These are phyloP conservation scores for Drosophila suboccidentalis DNA, from an alignment of 2,888 invertebrate species.

Conservation along the genomic window DNA sequence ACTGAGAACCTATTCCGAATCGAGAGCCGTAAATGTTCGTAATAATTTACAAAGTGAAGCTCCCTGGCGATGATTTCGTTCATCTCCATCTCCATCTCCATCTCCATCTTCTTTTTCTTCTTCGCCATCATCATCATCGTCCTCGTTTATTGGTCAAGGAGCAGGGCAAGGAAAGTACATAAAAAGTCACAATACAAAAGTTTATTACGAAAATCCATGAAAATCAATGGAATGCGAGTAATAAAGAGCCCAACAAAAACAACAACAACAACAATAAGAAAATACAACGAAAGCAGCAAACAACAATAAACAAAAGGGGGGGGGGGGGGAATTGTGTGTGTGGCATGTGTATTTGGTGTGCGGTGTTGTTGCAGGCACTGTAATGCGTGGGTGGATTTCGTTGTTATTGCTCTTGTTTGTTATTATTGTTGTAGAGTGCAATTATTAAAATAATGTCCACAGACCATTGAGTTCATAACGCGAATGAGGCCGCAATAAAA, in stretches of 20 bases:
- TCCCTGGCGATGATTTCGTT: conserved; percentile 31
- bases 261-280: conserved; percentile 23
- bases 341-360: conserved; percentile 10
- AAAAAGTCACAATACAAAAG: conserved; percentile 72
- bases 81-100: conserved; percentile 15
- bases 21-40: conserved; percentile 11
- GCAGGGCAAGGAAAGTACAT: conserved; percentile 38
- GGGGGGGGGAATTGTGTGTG: background rate
- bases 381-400: conserved; percentile 12
- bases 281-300: conserved; percentile 32
- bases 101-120: background rate
- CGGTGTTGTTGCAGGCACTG: background rate
- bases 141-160: conserved; percentile 10
- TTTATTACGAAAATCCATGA: conserved; percentile 78
- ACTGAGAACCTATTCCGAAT: conserved; percentile 2
- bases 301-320: conserved; percentile 46
- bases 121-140: background rate
- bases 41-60: conserved; percentile 35
- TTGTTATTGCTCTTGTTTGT: conserved; percentile 43
- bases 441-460: conserved; percentile 83
- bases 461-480: conserved; percentile 84
- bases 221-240: conserved; percentile 83
- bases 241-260: conserved; percentile 61
- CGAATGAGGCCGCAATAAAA: conserved; percentile 85
- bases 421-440: conserved; percentile 65